Percentiles rank a stretch among this genome's conserved stretches.
These are phyloP conservation scores for Cydia strobilella DNA, from an alignment of 1,140 invertebrate genomes.

Conservation along the genomic window DNA sequence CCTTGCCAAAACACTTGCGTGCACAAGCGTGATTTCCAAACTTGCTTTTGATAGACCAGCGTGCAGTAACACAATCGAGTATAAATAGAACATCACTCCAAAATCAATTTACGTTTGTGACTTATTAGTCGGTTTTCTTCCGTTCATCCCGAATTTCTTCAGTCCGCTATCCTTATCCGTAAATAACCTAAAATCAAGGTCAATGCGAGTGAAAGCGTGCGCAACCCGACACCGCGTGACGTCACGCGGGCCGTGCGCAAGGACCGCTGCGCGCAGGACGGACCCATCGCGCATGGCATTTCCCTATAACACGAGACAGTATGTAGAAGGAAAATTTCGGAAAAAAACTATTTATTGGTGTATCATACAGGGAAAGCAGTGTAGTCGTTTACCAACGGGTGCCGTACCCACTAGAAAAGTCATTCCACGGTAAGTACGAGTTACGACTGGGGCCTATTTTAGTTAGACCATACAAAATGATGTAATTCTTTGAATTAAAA, in stretches of 20 bases:
- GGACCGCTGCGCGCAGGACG: conserved; percentile 43
- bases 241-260: conserved; percentile 74
- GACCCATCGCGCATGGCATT: conserved; percentile 39
- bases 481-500: too few species aligned
- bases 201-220: conserved; percentile 54
- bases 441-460: too few species aligned
- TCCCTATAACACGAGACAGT: too few species aligned
- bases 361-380: too few species aligned
- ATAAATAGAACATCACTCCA: background rate
- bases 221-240: conserved; percentile 68
- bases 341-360: background rate
- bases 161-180: conserved; percentile 8
- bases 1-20: background rate
- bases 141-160: background rate
- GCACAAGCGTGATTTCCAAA: background rate
- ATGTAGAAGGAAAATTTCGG: background rate
- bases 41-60: background rate
- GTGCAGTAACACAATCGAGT: background rate
- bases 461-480: too few species aligned
- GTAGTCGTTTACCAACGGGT: too few species aligned
- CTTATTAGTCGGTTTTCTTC: background rate
- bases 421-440: too few species aligned
- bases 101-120: background rate
- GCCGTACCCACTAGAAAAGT: too few species aligned
- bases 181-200: conserved; percentile 43